Evolutionary conservation across 2,113 vertebrate genomes (phyloP), one percentile per base, ranked within the genome.

Genomic region (Microcebus tavaratra): DNA sequence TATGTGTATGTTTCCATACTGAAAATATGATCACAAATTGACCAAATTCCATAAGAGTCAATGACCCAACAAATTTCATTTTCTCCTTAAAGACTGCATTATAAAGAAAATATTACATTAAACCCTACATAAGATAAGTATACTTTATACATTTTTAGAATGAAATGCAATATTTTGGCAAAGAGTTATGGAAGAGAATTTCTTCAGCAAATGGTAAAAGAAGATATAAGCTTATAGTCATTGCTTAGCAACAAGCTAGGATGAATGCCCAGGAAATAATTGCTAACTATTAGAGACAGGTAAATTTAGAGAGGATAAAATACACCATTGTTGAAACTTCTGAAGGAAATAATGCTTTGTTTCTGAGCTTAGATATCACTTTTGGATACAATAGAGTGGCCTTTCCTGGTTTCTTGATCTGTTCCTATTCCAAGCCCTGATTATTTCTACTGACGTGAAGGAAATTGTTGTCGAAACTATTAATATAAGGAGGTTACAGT

Each of bases 221-320:
- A 93, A 89, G 76, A 92, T 48, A 76, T 29, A 92, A 91, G 45
- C 67, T 79, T 92, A 3, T 42, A 85, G 63, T 92, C 65, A 94
- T 81, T 94, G 78, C 81, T 81, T 91, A 97, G 72, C 93, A 97
- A 95, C 86, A 91, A 88, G n/a, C 53, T 92, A 88, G 48, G 67
- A 94, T 82, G 45, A 93, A 59, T 88, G 61, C 55, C 75, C 29
- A 81, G 82, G 70, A 97, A 95, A 95, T 59, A 96, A 95, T 36
- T 91, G 68, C 31, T 95, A 92, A 89, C 67, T 90, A 92, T 82
- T 94, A 95, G 36, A 94, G 39, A 88, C 36, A 95, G 53, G 76
- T 95, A 97, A 97, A 92, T 84, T 88, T 81, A 96, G 42, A 92
- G 25, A 65, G 36, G 7, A 94, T 90, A 92, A 97, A 96, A 86